phyloP scores from a whole-genome alignment of 2,888 invertebrate species.

The Drosophila limbata region DNA sequence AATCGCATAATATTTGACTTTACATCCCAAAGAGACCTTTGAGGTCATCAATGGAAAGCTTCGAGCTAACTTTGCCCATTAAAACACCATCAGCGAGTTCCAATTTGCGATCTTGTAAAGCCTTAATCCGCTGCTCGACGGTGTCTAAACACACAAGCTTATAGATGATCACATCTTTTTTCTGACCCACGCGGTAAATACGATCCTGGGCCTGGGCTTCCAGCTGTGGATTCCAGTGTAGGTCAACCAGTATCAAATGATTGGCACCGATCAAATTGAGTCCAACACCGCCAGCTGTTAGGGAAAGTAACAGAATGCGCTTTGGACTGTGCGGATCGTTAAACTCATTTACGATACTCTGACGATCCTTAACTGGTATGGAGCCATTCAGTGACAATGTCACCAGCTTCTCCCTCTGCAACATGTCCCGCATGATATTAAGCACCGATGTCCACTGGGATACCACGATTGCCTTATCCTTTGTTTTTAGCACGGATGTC shows the following conservation, averaged over 20 bases:
- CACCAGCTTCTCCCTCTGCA: slow-evolving; percentile 86
- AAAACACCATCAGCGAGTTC: slow-evolving; percentile 91
- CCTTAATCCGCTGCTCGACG: slow-evolving; percentile 94
- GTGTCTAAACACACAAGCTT: slow-evolving; percentile 94
- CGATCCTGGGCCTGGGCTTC: slow-evolving; percentile 98
- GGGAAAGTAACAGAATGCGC: slow-evolving; percentile 92
- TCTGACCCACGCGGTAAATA: slow-evolving; percentile 96
- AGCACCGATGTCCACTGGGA: slow-evolving; percentile 97
- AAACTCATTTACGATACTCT: slow-evolving; percentile 89
- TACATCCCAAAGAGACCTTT: slow-evolving; percentile 89
- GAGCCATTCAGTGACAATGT: slow-evolving; percentile 91
- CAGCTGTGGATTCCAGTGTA: slow-evolving; percentile 99
- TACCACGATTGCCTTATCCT: slow-evolving; percentile 93
- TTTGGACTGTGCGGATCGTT: slow-evolving; percentile 88
- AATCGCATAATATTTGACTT: neutral
- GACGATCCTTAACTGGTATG: slow-evolving; percentile 90
- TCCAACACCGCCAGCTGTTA: slow-evolving; percentile 98
- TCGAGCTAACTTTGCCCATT: slow-evolving; percentile 89
- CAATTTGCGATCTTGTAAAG: slow-evolving; percentile 93
- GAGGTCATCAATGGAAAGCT: slow-evolving; percentile 92
- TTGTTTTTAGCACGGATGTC: slow-evolving; percentile 86
- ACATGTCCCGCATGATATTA: slow-evolving; percentile 89
- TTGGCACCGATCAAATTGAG: slow-evolving; percentile 96
- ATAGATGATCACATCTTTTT: slow-evolving; percentile 92
- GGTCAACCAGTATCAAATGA: slow-evolving; percentile 94